Conservation (phyloP, 2,113 vertebrate genomes). For the Amphiprion percula region DNA sequence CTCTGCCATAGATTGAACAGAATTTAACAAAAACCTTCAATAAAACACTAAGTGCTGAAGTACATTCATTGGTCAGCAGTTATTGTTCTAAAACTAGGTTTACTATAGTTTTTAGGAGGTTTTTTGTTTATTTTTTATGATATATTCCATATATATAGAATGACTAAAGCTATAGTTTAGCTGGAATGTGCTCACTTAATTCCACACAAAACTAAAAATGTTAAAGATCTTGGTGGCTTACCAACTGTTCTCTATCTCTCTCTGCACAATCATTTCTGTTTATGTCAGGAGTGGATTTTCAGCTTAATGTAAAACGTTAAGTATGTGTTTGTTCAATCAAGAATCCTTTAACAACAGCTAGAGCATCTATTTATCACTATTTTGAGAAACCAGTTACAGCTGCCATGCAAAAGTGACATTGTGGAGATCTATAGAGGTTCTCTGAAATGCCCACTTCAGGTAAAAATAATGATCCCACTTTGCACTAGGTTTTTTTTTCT, state of each 20-base stretch:
- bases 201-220: background rate
- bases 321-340: background rate
- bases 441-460: background rate
- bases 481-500: background rate
- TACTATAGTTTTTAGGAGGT: background rate
- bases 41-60: too few species aligned
- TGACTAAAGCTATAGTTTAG: background rate
- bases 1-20: background rate
- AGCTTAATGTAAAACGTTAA: background rate
- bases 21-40: background rate
- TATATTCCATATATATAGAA: background rate
- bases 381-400: background rate
- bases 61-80: background rate
- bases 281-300: background rate
- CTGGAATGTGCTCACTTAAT: background rate
- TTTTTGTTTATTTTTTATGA: background rate
- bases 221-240: background rate
- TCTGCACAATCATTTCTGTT: background rate
- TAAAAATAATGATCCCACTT: background rate
- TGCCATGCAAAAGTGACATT: background rate
- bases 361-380: too few species aligned
- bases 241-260: too few species aligned
- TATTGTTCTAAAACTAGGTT: background rate
- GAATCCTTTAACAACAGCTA: too few species aligned
- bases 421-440: background rate